Percentiles rank a stretch among this genome's conserved stretches.
phyloP scores from a whole-genome alignment of 2,888 invertebrate genomes.

The Entomobrya multifasciata region DNA sequence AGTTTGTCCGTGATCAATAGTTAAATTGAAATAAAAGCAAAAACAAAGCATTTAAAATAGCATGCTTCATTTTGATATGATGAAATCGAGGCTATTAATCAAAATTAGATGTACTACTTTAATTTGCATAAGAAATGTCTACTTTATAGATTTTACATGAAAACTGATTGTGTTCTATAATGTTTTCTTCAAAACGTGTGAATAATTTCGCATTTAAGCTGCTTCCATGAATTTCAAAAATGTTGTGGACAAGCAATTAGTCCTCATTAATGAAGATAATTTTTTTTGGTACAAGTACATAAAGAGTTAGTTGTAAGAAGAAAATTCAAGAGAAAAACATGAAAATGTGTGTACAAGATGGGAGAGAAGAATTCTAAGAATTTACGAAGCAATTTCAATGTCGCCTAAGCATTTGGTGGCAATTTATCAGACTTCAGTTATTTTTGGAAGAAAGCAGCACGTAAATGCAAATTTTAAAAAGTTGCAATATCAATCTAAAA shows the following conservation, averaged over 20 bases:
- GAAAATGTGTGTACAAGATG: background rate
- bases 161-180: background rate
- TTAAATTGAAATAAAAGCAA: too few relatives aligned
- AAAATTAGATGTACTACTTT: too few relatives aligned
- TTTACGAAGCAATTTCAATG: constrained; percentile 44
- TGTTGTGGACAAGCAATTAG: constrained; percentile 28
- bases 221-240: background rate
- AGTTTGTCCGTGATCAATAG: too few relatives aligned
- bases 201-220: too few relatives aligned
- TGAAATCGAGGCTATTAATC: too few relatives aligned
- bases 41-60: too few relatives aligned
- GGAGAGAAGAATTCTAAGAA: constrained; percentile 44
- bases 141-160: background rate
- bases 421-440: constrained; percentile 70
- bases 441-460: constrained; percentile 45
- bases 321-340: background rate
- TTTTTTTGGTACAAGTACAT: background rate
- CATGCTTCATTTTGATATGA: too few relatives aligned
- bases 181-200: background rate
- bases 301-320: too few relatives aligned
- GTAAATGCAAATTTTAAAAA: too few relatives aligned
- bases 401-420: constrained; percentile 67
- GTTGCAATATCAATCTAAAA: too few relatives aligned
- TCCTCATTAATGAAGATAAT: constrained; percentile 9
- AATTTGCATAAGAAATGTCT: background rate